Evolutionary conservation across 1,140 invertebrate species (phyloP).

Genomic region (Drosophila trapezifrons): DNA sequence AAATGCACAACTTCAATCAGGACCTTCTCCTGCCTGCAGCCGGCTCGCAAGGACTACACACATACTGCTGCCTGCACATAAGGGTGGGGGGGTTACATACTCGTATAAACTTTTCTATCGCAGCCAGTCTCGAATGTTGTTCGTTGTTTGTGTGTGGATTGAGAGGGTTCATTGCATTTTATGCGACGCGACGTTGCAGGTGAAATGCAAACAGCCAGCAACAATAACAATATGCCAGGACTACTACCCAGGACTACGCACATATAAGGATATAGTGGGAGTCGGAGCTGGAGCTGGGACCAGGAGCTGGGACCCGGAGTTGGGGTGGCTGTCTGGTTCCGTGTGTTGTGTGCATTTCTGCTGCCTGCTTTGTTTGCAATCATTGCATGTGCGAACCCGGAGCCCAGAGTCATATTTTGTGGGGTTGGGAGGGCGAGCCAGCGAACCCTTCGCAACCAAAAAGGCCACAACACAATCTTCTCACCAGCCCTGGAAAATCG

Average conservation of each 20-base stretch:
- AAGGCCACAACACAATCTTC: conserved; percentile 80
- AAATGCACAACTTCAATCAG: conserved; percentile 63
- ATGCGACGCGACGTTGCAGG: conserved; percentile 79
- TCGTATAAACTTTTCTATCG: conserved; percentile 41
- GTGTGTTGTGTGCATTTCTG: conserved; percentile 30
- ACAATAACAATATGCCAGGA: conserved; percentile 55
- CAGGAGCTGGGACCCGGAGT: not conserved
- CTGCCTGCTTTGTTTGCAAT: conserved; percentile 62
- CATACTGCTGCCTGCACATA: not conserved
- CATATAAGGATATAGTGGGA: conserved; percentile 23
- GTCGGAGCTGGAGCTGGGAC: conserved; percentile 9
- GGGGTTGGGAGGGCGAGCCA: not conserved
- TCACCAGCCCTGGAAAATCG: conserved; percentile 43
- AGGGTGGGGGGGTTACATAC: not conserved
- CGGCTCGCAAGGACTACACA: conserved; percentile 13
- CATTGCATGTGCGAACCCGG: conserved; percentile 54
- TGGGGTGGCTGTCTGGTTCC: conserved; percentile 3
- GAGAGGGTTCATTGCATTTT: conserved; percentile 78
- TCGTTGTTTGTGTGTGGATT: conserved; percentile 15
- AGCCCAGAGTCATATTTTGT: conserved; percentile 26
- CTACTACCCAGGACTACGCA: conserved; percentile 39
- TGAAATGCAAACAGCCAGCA: conserved; percentile 72
- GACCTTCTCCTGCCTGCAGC: conserved; percentile 1
- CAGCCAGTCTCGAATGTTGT: conserved; percentile 52
- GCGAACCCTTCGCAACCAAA: conserved; percentile 73